Base-by-base conservation (phyloP, 2,888 invertebrate genomes). In the Torymus auratus region DNA sequence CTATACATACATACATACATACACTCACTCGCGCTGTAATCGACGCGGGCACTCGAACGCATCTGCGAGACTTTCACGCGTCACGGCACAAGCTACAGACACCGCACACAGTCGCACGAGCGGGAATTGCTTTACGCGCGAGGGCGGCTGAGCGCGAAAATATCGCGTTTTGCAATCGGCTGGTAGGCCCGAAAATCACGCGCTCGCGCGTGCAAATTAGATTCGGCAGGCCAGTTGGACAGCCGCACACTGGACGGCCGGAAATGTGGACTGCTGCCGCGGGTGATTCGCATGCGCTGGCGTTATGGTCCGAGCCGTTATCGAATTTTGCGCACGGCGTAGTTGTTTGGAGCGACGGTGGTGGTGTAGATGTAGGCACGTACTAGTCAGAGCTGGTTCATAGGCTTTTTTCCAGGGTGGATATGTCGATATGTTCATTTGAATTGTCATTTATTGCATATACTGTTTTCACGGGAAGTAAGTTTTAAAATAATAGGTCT, bases 71-170 rank as follows among this genome's bases (percentile, higher is more conserved):
- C 64, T 64, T 73, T 65, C 56, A 65, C 56, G 64, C 41, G 55
- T 13, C 60, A 23, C 20, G 10, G 71, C 71, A 41, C 23, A 41
- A 41, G 41, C 41, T 41, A 41, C 41, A 41, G 41, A 41, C 41
- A 20, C 20, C 20, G 20, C 20, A 41, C 41, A 41, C 41, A 41
- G n/a, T n/a, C n/a, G n/a, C n/a, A n/a, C n/a, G n/a, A 41, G 20
- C 61, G 23, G 11, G 58, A 20, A 70, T 77, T 70, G 69, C 62
- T 62, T 70, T 56, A 55, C 76, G 56, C 23, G 65, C 15, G 4
- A 41, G 7, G 56, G 15, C 69, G n/a, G 17, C 56, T 69, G 61
- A 77, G 76, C 62, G 76, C 69, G 56, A 70, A 69, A 77, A 64
- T n/a, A 77, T 15, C 52, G 23, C 12, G 23, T 13, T 28, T 28